Evolutionary conservation across 2,113 vertebrate species (phyloP), one percentile per base, ranked within the genome.

Genomic region (Labeo rohita): DNA sequence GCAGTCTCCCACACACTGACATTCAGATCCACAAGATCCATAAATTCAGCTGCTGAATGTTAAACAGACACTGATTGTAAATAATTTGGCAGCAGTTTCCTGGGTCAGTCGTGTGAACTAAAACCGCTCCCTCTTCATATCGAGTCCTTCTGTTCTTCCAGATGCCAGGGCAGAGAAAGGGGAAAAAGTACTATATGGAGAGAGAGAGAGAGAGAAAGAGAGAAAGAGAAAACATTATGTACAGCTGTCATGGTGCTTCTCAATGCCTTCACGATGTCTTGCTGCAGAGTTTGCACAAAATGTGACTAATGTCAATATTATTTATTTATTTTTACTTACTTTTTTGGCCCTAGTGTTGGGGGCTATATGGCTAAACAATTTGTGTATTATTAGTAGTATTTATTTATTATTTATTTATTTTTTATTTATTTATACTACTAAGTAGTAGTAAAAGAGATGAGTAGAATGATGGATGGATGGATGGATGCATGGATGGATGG

Each of bases 51-150:
- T 78, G 85, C 89, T 91, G 94, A 93, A 94, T 94, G 88, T 92
- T 94, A 94, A 94, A 86, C 90, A 92, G 93, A 89, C 76, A 92
- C 92, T 93, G 92, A 95, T 94, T 95, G 93, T 94, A 95, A 95
- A 95, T 95, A 94, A 95, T 95, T 94, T 95, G 94, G 92, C 93
- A 90, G 86, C 87, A 89, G 91, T 90, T 93, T 84, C 89, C 70
- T 82, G 91, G 93, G 92, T 95, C 93, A 92, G 65, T 91, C 91
- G 88, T 91, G 87, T 92, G 86, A 91, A 86, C 79, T 89, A 85
- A 90, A 88, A 87, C 84, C 81, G 88, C 90, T 92, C 89, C 87
- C 91, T 92, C 92, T 89, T 91, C 91, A 88, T 91, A 91, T 90
- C 84, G 16, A 43, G 59, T 87, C 95, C 93, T 90, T 93, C 94